These are phyloP conservation scores for Tetanocera ferruginea DNA, from an alignment of 2,888 invertebrate species.

Conservation along the genomic window DNA sequence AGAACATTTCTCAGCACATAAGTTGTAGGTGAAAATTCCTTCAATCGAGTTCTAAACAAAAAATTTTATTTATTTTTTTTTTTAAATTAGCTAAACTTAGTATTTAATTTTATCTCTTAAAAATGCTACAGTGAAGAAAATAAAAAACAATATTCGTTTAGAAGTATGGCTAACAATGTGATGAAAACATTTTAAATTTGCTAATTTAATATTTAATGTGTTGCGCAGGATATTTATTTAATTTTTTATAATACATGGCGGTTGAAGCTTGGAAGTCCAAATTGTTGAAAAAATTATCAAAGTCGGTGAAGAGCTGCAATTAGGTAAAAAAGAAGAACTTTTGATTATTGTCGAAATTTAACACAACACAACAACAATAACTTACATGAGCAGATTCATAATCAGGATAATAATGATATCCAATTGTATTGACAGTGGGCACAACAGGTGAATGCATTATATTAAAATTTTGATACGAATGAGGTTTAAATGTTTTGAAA, in stretches of 20 bases:
- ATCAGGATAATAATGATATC: conserved; percentile 59
- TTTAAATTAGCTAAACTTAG: not conserved
- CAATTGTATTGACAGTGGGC: conserved; percentile 46
- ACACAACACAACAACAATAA: not conserved
- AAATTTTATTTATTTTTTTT: not conserved
- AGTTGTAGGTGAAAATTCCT: not conserved
- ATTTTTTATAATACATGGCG: not conserved
- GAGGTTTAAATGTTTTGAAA: conserved; percentile 52
- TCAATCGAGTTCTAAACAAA: not conserved
- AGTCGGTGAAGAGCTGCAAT: conserved; percentile 65
- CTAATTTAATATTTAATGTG: not conserved
- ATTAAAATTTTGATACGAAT: conserved; percentile 64
- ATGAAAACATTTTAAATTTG: no score
- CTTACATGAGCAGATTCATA: conserved; percentile 60
- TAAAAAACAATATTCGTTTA: not conserved
- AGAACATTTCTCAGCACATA: no score
- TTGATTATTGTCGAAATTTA: conserved; percentile 25
- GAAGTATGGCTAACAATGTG: no score
- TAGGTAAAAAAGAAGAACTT: conserved; percentile 40
- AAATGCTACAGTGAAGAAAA: no score
- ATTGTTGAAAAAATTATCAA: conserved; percentile 64
- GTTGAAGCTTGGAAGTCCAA: conserved; percentile 58
- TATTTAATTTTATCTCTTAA: not conserved
- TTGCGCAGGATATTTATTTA: not conserved
- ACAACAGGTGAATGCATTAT: conserved; percentile 56